Evolutionary conservation across 2,888 invertebrate genomes (phyloP).

Genomic region (Argyra leucocephala): DNA sequence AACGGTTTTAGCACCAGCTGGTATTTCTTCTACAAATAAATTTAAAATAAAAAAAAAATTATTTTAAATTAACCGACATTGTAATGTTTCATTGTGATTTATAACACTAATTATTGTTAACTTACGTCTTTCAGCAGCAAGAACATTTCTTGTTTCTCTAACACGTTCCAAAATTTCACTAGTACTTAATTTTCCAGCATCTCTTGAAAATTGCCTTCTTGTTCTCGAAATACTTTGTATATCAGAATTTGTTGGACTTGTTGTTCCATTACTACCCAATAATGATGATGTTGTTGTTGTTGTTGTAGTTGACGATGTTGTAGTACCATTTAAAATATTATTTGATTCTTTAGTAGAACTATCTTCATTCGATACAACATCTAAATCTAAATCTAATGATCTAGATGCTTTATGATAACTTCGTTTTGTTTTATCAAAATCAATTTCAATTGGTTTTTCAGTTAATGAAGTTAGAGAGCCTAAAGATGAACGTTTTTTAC

Average conservation of each 20-base stretch:
- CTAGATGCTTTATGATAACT: constrained; percentile 42
- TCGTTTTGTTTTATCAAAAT: constrained; percentile 36
- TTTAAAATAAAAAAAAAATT: not conserved
- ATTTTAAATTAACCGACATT: not conserved
- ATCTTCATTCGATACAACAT: constrained; percentile 39
- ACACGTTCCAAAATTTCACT: constrained; percentile 40
- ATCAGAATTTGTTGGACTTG: constrained; percentile 25
- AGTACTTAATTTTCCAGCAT: constrained; percentile 39
- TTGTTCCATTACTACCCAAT: constrained; percentile 19
- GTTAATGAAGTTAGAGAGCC: constrained; percentile 42
- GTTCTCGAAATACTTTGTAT: constrained; percentile 26
- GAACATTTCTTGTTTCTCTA: constrained; percentile 38
- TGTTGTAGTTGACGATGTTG: no score
- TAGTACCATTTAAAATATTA: not conserved
- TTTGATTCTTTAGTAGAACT: constrained; percentile 15
- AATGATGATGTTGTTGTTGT: constrained; percentile 14
- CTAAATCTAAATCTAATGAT: constrained; percentile 41
- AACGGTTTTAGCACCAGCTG: constrained; percentile 28
- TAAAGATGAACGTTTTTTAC: constrained; percentile 42
- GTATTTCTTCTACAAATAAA: constrained; percentile 17
- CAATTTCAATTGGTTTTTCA: constrained; percentile 38
- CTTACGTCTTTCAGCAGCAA: constrained; percentile 41
- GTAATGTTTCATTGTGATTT: not conserved
- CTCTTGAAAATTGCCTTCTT: constrained; percentile 36
- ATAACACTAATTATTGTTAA: not conserved